These are phyloP conservation scores for Masticophis lateralis DNA, from an alignment of 2,797 vertebrate species.

Conservation along the genomic window DNA sequence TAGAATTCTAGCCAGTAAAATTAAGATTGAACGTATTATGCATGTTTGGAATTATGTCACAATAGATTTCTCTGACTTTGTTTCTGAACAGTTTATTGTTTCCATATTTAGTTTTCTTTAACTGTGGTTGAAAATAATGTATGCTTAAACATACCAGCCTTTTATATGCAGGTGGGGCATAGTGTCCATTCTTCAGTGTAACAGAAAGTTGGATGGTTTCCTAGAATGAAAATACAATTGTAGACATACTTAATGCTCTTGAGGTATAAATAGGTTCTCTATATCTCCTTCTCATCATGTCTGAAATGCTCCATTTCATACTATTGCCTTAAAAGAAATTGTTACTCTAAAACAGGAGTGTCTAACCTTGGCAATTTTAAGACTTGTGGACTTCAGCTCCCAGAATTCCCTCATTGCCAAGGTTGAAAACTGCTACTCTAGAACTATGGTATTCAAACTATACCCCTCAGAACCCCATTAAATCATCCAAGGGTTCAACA, in stretches of 20 bases:
- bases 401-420: background rate
- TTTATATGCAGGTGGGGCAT: conserved; percentile 68
- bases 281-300: conserved; percentile 41
- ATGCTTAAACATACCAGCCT: conserved; percentile 63
- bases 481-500: background rate
- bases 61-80: background rate
- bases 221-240: conserved; percentile 70
- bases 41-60: background rate
- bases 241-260: conserved; percentile 55
- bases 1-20: background rate
- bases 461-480: background rate
- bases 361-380: background rate
- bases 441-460: background rate
- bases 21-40: background rate
- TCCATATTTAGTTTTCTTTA: background rate
- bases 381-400: background rate
- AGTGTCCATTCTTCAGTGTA: conserved; percentile 63
- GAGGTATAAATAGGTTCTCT: conserved; percentile 53
- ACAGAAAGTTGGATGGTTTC: conserved; percentile 56
- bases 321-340: background rate
- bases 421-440: background rate
- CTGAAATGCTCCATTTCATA: conserved; percentile 24
- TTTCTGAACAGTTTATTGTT: background rate
- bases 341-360: background rate
- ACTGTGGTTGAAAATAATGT: conserved; percentile 43